Base-by-base conservation (phyloP, 2,797 vertebrate species). In the Vespertilio murinus region DNA sequence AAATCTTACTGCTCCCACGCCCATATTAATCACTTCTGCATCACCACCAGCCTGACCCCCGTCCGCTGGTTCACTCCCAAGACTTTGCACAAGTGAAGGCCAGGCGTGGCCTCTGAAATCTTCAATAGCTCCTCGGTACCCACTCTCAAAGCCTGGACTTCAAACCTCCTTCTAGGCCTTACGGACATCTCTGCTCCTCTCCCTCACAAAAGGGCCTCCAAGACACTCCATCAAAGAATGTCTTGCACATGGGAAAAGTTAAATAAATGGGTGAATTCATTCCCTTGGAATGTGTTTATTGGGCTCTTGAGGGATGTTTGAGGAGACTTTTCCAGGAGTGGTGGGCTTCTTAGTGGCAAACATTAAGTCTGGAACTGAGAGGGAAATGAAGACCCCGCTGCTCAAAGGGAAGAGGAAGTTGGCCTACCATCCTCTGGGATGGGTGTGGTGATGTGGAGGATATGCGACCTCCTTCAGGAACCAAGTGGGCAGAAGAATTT, bases 261-360 rank as follows among this genome's bases (percentile, higher is more conserved):
- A 64, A 97, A 96, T 97, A 96, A 97, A 97, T 84, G 42, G 56
- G 74, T 81, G 38, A 56, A 65, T 88, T 94, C 54, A 73, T 78
- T 89, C 74, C 67, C 83, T 93, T 64, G 91, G 42, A 90, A 71
- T 94, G 74, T 78, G 40, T 77, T 90, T 90, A 64, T 93, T 92
- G 42, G 73, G 33, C 52, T 92, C 22, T 67, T 6, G 18, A 16
- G 83, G 30, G n/a, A 61, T 84, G 61, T 25, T 74, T 56, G 54
- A 82, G 52, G 52, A 69, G 69, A 33, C 14, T 92, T 20, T 94
- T 45, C 59, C 71, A 61, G 77, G 14, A 91, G 16, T 45, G 61
- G 28, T 54, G 30, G 35, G 33, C 73, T 82, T 94, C 64, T 79
- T 47, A 33, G 40, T n/a, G 38, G 64, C 23, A 69, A 33, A 64